Conservation (phyloP, 2,797 vertebrate genomes). For the Falco rusticolus region DNA sequence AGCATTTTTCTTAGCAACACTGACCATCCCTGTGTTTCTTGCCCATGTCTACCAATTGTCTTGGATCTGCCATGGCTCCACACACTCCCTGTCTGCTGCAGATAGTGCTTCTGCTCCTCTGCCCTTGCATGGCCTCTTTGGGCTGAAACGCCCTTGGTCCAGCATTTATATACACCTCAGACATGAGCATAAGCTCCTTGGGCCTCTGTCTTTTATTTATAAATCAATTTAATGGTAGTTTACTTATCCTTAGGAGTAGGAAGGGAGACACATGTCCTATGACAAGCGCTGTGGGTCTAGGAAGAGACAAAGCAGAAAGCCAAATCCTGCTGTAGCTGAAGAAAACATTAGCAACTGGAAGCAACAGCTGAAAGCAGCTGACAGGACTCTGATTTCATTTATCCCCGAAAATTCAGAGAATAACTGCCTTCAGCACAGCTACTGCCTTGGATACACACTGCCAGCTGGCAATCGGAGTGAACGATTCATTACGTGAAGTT, state of each 20-base stretch:
- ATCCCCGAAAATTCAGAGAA: background rate
- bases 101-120: background rate
- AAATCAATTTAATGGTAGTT: background rate
- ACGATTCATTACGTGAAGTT: background rate
- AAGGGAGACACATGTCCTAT: background rate
- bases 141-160: background rate
- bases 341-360: background rate
- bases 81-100: background rate
- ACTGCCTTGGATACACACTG: background rate
- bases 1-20: background rate
- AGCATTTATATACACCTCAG: background rate
- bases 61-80: background rate
- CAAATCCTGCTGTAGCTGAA: background rate
- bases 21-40: background rate
- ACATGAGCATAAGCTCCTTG: background rate
- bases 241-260: background rate
- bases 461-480: background rate
- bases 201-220: background rate
- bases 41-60: rapidly evolving
- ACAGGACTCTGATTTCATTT: background rate
- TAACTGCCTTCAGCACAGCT: background rate
- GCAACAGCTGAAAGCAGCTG: background rate
- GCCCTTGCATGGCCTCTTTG: rapidly evolving
- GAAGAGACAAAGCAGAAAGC: background rate
- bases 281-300: background rate